A percentile compares a stretch with the other conserved stretches of the same genome.
Conservation (phyloP, 2,113 vertebrate species). For the Ammodramus savannarum region DNA sequence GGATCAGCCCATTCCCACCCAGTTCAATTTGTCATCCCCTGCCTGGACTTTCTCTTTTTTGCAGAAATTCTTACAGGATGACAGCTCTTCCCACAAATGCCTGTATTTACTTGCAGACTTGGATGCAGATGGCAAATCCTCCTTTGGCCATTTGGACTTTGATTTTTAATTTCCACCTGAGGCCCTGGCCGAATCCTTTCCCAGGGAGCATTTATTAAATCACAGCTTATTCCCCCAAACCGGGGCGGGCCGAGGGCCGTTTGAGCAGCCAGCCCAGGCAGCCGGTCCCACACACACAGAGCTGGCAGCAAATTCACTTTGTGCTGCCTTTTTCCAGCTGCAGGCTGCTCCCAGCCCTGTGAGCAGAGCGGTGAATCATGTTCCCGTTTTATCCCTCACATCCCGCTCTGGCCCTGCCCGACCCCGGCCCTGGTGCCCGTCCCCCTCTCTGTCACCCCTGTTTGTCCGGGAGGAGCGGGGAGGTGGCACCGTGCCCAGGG, state of each 20-base stretch:
- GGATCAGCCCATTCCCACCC: neutral
- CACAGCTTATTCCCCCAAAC: neutral
- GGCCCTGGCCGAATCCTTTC: neutral
- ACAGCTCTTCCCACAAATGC: neutral
- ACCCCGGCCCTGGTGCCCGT: neutral
- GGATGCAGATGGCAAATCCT: neutral
- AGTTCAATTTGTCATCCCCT: neutral
- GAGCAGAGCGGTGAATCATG: neutral
- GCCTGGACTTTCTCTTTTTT: neutral
- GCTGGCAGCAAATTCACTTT: neutral
- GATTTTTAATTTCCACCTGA: neutral
- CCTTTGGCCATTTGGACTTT: neutral
- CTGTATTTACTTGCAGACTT: neutral
- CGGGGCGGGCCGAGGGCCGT: rapidly evolving
- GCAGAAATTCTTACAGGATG: neutral
- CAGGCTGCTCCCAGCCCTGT: neutral
- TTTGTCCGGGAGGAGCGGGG: no score
- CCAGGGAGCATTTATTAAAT: neutral
- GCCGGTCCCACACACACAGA: neutral
- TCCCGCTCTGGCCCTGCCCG: neutral
- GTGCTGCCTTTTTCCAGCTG: neutral
- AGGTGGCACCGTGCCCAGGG: neutral
- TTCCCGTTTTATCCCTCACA: neutral
- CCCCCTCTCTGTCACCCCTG: neutral
- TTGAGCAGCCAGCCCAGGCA: neutral